phyloP scores from a whole-genome alignment of 2,888 invertebrate species.

The Archips crataeganus region DNA sequence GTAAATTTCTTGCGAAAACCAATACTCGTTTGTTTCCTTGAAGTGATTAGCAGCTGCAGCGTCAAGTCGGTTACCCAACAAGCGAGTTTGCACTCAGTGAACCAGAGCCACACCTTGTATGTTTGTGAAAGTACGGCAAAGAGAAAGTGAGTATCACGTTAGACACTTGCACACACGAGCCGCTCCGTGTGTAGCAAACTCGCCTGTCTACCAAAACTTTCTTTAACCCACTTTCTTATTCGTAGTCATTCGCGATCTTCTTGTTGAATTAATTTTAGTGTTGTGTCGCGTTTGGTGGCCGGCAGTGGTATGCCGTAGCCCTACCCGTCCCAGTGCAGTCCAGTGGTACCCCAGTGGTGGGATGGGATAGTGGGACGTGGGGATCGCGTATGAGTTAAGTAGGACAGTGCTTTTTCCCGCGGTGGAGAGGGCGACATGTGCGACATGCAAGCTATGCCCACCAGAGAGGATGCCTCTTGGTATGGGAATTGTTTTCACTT shows the following conservation, averaged over 20 bases:
- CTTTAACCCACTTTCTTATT: constrained; percentile 85
- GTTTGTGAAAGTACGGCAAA: constrained; percentile 84
- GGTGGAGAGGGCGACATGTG: constrained; percentile 66
- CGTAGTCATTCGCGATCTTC: constrained; percentile 68
- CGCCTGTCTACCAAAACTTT: constrained; percentile 81
- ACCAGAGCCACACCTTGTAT: constrained; percentile 74
- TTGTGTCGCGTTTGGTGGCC: constrained; percentile 73
- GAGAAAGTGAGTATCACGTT: constrained; percentile 83
- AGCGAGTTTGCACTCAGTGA: constrained; percentile 67
- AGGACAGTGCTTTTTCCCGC: constrained; percentile 70
- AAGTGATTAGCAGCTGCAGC: constrained; percentile 22
- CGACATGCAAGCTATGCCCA: constrained; percentile 82
- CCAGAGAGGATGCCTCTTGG: constrained; percentile 79
- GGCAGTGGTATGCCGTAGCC: constrained; percentile 74
- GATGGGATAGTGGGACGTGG: constrained; percentile 75
- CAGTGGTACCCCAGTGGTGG: constrained; percentile 76
- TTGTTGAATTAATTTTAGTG: constrained; percentile 75
- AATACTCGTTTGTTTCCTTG: constrained; percentile 15
- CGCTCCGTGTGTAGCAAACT: constrained; percentile 71
- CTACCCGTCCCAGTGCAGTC: constrained; percentile 81
- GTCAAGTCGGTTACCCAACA: constrained; percentile 56
- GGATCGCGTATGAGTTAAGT: constrained; percentile 72
- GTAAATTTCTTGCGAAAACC: not conserved
- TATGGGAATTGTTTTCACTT: constrained; percentile 57
- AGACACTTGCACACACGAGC: constrained; percentile 65